These are phyloP conservation scores for Protomyctophum bolini DNA, from an alignment of 2,113 vertebrate species.

Conservation along the genomic window DNA sequence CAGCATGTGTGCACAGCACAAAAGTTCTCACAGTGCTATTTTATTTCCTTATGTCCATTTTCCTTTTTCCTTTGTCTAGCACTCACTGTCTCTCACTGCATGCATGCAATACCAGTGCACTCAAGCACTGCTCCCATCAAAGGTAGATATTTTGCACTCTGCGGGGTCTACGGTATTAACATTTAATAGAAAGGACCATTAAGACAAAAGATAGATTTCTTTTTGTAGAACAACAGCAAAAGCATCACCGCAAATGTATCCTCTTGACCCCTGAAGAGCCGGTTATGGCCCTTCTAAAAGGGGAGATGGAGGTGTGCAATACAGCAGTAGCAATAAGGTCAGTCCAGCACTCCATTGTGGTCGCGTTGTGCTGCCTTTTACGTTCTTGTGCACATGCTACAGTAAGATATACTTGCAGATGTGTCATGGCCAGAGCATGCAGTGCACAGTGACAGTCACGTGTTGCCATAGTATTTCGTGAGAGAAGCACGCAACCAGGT, in stretches of 20 bases:
- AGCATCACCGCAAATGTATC: slow-evolving; percentile 52
- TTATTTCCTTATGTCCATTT: no score
- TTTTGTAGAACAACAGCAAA: slow-evolving; percentile 47
- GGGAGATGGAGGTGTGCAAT: slow-evolving; percentile 32
- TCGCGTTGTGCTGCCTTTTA: slow-evolving; percentile 55
- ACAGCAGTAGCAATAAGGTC: slow-evolving; percentile 21
- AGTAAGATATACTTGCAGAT: slow-evolving; percentile 32
- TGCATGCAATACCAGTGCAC: not conserved
- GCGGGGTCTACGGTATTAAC: slow-evolving; percentile 57
- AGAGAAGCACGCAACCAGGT: not conserved
- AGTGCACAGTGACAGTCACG: not conserved
- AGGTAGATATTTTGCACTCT: slow-evolving; percentile 54
- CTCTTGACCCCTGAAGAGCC: slow-evolving; percentile 51
- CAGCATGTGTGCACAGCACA: not conserved
- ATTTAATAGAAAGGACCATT: slow-evolving; percentile 66
- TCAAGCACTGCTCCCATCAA: slow-evolving; percentile 33
- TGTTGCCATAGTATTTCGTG: no score
- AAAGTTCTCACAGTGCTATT: slow-evolving; percentile 7
- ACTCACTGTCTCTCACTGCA: not conserved
- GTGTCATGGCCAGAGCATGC: slow-evolving; percentile 4
- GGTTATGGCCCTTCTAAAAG: slow-evolving; percentile 48
- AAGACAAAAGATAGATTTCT: slow-evolving; percentile 59
- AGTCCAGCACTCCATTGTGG: slow-evolving; percentile 45
- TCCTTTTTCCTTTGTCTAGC: no score
- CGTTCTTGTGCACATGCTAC: slow-evolving; percentile 36